Evolutionary conservation across 2,888 invertebrate species (phyloP).

Genomic region (Polia nebulosa): DNA sequence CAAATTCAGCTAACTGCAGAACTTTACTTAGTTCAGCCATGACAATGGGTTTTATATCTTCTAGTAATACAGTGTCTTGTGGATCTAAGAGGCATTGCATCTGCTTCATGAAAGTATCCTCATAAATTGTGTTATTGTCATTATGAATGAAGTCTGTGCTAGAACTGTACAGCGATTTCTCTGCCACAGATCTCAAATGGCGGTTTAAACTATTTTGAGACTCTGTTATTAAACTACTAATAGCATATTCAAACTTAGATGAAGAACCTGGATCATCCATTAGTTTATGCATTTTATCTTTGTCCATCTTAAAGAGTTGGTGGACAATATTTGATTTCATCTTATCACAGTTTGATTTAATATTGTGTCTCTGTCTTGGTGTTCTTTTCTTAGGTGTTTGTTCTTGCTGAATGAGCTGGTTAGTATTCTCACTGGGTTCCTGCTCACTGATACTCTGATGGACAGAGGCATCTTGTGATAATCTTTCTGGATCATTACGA

Average conservation of each 20-base stretch:
- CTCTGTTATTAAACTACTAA: slow-evolving; percentile 88
- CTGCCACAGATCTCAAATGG: slow-evolving; percentile 86
- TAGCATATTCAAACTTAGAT: slow-evolving; percentile 89
- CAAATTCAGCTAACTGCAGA: slow-evolving; percentile 85
- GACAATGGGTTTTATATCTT: slow-evolving; percentile 91
- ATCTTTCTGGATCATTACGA: slow-evolving; percentile 78
- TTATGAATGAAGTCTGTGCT: slow-evolving; percentile 90
- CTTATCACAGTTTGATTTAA: slow-evolving; percentile 83
- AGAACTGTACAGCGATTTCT: slow-evolving; percentile 84
- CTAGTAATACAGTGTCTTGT: slow-evolving; percentile 89
- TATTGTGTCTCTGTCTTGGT: slow-evolving; percentile 74
- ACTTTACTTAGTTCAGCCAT: slow-evolving; percentile 91
- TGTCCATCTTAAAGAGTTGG: slow-evolving; percentile 89
- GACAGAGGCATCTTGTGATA: slow-evolving; percentile 63
- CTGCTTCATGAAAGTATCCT: slow-evolving; percentile 95
- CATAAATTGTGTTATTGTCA: slow-evolving; percentile 92
- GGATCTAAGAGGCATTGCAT: slow-evolving; percentile 91
- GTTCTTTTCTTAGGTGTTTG: slow-evolving; percentile 76
- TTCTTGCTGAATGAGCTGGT: slow-evolving; percentile 71
- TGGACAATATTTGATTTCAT: slow-evolving; percentile 88
- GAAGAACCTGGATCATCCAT: slow-evolving; percentile 89
- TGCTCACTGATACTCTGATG: slow-evolving; percentile 68
- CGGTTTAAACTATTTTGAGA: slow-evolving; percentile 88
- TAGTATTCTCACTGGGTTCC: slow-evolving; percentile 59
- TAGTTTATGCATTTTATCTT: slow-evolving; percentile 86